Conservation (phyloP, 2,797 vertebrate species). For the Xyrichtys novacula region DNA sequence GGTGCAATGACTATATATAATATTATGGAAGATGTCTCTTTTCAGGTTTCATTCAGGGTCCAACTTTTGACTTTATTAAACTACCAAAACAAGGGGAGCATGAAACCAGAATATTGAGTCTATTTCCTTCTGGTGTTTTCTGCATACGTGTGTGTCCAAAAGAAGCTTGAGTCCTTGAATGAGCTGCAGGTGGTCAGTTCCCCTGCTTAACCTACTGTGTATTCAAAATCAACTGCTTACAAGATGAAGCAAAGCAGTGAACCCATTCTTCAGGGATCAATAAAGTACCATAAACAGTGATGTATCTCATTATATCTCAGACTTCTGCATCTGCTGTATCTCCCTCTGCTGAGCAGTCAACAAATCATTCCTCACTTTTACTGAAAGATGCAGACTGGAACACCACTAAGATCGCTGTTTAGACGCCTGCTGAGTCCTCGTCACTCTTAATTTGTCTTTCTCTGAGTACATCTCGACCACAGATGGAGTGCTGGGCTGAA, state of each 20-base stretch:
- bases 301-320: slow-evolving; percentile 27
- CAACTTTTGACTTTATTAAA: slow-evolving; percentile 10
- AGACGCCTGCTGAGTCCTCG: slow-evolving; percentile 65
- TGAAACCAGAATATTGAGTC: not conserved
- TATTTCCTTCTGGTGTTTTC: too few relatives aligned
- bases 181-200: not conserved
- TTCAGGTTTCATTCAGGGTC: too few relatives aligned
- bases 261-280: slow-evolving; percentile 29
- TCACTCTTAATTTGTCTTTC: slow-evolving; percentile 67
- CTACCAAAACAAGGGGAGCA: not conserved
- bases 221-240: slow-evolving; percentile 14
- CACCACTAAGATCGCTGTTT: slow-evolving; percentile 54
- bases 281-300: slow-evolving; percentile 27
- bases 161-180: not conserved
- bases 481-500: slow-evolving; percentile 34
- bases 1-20: slow-evolving; percentile 6
- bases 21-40: slow-evolving; percentile 1
- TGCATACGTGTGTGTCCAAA: slow-evolving; percentile 1
- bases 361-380: slow-evolving; percentile 33
- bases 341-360: slow-evolving; percentile 25
- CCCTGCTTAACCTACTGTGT: slow-evolving; percentile 13
- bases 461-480: slow-evolving; percentile 47
- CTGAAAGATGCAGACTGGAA: slow-evolving; percentile 35
- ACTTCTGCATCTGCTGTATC: slow-evolving; percentile 25
- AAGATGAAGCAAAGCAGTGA: slow-evolving; percentile 23